phyloP scores from a whole-genome alignment of 2,888 invertebrate genomes.

The Drosophila paranaensis region DNA sequence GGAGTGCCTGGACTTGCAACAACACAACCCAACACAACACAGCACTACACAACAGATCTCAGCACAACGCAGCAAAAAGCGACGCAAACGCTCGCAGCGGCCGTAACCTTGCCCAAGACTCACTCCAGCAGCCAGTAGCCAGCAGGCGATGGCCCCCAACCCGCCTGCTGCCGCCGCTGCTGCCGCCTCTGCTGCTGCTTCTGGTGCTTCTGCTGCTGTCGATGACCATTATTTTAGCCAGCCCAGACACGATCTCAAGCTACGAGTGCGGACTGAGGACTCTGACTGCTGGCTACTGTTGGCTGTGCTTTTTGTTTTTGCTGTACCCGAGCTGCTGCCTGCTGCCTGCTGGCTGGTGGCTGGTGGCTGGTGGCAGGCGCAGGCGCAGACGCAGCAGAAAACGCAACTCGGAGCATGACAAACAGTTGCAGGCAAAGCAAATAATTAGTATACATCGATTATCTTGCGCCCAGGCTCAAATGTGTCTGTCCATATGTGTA shows the following conservation, averaged over 20 bases:
- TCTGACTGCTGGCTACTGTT: constrained; percentile 44
- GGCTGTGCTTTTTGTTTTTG: constrained; percentile 75
- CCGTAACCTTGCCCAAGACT: constrained; percentile 76
- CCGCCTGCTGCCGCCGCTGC: constrained; percentile 14
- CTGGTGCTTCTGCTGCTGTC: constrained; percentile 59
- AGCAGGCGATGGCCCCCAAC: constrained; percentile 1
- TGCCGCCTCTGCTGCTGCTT: constrained; percentile 9
- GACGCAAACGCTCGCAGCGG: constrained; percentile 38
- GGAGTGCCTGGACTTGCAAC: constrained; percentile 16
- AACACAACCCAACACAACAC: background rate
- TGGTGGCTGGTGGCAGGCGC: background rate
- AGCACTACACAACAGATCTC: background rate
- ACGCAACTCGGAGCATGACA: constrained; percentile 67
- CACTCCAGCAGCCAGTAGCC: constrained; percentile 21
- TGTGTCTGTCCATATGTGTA: constrained; percentile 29
- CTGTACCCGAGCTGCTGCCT: constrained; percentile 55
- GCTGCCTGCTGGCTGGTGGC: background rate
- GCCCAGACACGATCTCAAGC: constrained; percentile 22
- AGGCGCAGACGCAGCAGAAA: constrained; percentile 2
- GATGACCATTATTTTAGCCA: constrained; percentile 74
- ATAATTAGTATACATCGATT: constrained; percentile 80
- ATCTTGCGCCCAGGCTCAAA: constrained; percentile 69
- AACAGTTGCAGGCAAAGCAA: constrained; percentile 80
- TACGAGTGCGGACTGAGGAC: constrained; percentile 17
- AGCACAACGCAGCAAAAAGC: constrained; percentile 3